Conservation (phyloP, 64 coral and sea anemone species). For the Acropora tenuis region DNA sequence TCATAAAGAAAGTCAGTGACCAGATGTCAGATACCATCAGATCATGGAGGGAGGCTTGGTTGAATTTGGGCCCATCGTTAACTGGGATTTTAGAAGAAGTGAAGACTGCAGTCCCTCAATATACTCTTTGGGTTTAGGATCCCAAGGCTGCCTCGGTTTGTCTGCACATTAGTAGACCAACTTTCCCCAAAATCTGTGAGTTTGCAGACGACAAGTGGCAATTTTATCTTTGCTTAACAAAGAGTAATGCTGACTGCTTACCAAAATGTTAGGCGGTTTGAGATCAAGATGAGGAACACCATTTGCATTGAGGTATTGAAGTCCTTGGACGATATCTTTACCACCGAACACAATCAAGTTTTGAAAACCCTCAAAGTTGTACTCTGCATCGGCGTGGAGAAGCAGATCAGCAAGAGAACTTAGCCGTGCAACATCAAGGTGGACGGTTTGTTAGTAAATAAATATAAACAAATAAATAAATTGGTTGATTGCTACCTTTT, state of each 20-base stretch:
- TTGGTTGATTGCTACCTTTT: no score
- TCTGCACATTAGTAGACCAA: background rate
- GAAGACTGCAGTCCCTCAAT: slow-evolving; percentile 33
- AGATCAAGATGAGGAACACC: background rate
- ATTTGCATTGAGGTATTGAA: background rate
- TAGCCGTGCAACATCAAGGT: slow-evolving; percentile 28
- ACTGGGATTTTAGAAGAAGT: slow-evolving; percentile 29
- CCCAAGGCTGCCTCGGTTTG: slow-evolving; percentile 10
- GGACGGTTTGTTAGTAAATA: background rate
- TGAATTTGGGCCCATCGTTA: background rate
- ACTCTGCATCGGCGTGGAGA: no score
- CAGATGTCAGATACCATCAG: slow-evolving; percentile 55
- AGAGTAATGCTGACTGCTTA: slow-evolving; percentile 3
- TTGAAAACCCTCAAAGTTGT: background rate
- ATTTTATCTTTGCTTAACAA: background rate
- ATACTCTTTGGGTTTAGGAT: slow-evolving; percentile 1
- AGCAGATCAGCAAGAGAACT: no score
- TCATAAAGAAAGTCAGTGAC: slow-evolving; percentile 47
- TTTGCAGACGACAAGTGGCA: background rate
- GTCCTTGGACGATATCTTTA: background rate
- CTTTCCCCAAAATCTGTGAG: slow-evolving; percentile 19
- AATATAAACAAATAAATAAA: no score
- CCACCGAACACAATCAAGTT: background rate
- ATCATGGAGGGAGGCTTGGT: slow-evolving; percentile 20
- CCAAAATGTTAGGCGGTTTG: background rate